A percentile compares a stretch with the other conserved stretches of the same genome.
Evolutionary conservation across 2,888 invertebrate genomes (phyloP).

Genomic region (Phyto melanocephala): DNA sequence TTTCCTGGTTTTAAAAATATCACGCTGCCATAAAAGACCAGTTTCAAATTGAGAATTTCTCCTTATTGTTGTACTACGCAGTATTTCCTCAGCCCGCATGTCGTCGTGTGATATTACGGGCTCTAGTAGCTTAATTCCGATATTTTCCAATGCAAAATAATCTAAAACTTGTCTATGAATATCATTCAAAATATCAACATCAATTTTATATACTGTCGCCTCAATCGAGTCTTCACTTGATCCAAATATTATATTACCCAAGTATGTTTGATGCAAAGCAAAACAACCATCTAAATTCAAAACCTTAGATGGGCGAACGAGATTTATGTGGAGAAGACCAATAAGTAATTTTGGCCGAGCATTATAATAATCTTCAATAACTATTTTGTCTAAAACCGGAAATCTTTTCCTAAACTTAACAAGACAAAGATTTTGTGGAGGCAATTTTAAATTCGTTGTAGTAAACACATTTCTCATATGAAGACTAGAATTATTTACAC

Average conservation of each 20-base stretch:
- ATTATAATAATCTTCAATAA: slow-evolving; percentile 7
- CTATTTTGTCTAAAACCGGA: neutral
- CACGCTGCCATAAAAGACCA: too few species aligned
- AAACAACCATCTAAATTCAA: slow-evolving; percentile 2
- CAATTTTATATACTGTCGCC: neutral
- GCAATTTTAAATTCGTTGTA: slow-evolving; percentile 19
- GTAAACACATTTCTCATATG: slow-evolving; percentile 25
- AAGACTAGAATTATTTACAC: neutral
- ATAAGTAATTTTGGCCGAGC: slow-evolving; percentile 1
- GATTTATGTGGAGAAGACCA: neutral
- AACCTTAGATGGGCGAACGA: neutral
- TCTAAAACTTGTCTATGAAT: slow-evolving; percentile 8
- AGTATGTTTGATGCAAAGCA: too few species aligned
- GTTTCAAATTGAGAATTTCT: neutral
- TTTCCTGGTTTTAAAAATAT: neutral
- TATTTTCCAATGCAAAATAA: slow-evolving; percentile 36
- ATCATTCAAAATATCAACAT: neutral
- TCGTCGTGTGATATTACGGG: slow-evolving; percentile 18
- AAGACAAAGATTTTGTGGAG: slow-evolving; percentile 3
- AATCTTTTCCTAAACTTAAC: slow-evolving; percentile 2
- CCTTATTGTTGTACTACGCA: slow-evolving; percentile 8
- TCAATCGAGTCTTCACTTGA: too few species aligned
- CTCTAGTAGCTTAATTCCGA: slow-evolving; percentile 9
- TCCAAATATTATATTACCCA: too few species aligned
- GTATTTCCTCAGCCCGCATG: slow-evolving; percentile 17